These are phyloP conservation scores for Drosophila quadrilineata DNA, from an alignment of 1,140 invertebrate genomes.

Conservation along the genomic window DNA sequence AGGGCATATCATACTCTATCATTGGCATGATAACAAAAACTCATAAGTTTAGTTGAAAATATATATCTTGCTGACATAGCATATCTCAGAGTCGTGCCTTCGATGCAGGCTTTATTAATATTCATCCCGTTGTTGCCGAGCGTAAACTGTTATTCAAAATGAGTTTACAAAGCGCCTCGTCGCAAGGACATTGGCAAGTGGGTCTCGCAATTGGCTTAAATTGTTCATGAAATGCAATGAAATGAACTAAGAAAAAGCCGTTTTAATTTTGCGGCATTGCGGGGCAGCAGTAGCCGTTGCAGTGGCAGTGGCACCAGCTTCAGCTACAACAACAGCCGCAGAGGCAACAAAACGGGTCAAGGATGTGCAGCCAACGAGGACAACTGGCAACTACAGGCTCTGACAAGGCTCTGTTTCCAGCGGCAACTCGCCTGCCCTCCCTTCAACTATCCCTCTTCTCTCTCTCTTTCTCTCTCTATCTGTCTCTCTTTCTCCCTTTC, in stretches of 20 bases:
- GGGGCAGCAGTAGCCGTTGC: no score
- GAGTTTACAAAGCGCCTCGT: slow-evolving; percentile 60
- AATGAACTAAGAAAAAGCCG: slow-evolving; percentile 76
- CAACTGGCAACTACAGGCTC: slow-evolving; percentile 34
- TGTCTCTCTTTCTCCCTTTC: neutral
- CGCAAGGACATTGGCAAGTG: slow-evolving; percentile 43
- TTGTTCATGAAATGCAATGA: slow-evolving; percentile 79
- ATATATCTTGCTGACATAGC: neutral
- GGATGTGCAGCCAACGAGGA: slow-evolving; percentile 50
- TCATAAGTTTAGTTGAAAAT: no score
- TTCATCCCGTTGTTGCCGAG: slow-evolving; percentile 19
- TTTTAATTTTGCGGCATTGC: slow-evolving; percentile 75
- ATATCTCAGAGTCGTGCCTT: no score
- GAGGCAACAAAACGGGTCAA: slow-evolving; percentile 64
- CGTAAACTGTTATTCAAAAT: slow-evolving; percentile 68
- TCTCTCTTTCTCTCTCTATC: neutral
- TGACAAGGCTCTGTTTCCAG: slow-evolving; percentile 44
- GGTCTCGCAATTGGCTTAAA: slow-evolving; percentile 68
- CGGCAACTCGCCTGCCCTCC: neutral
- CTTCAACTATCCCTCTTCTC: slow-evolving; percentile 4
- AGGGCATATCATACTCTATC: no score
- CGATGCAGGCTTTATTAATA: no score
- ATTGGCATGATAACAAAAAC: no score
- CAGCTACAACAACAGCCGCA: no score
- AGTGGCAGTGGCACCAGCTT: no score